Percentiles rank a stretch among this genome's conserved stretches.
Conservation (phyloP, 2,797 vertebrate genomes). For the Urosaurus nigricauda region DNA sequence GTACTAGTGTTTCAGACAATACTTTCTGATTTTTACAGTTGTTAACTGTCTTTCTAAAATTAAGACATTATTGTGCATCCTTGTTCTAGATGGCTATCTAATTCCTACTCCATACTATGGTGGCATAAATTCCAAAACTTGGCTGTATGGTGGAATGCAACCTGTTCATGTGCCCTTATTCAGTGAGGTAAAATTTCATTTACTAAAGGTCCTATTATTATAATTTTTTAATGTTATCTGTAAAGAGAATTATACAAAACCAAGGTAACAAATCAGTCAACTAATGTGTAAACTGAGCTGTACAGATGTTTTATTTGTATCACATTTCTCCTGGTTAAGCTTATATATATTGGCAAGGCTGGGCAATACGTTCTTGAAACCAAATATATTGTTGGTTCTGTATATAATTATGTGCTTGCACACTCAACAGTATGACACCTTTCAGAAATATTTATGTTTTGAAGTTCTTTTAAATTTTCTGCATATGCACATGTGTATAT, state of each 20-base stretch:
- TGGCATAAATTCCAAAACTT: conserved; percentile 42
- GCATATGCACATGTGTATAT: too few relatives aligned
- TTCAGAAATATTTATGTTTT: not conserved
- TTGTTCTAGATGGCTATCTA: conserved; percentile 51
- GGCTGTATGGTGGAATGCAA: conserved; percentile 22
- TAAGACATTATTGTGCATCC: not conserved
- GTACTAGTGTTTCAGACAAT: not conserved
- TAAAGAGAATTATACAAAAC: not conserved
- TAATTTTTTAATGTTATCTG: not conserved
- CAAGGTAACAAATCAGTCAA: not conserved
- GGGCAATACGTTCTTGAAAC: not conserved
- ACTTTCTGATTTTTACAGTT: not conserved
- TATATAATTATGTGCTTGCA: not conserved
- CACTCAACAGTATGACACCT: conserved; percentile 26
- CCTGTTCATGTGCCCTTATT: conserved; percentile 51
- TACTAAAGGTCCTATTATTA: not conserved
- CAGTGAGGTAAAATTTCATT: conserved; percentile 48
- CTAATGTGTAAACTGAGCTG: not conserved
- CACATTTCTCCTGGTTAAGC: not conserved
- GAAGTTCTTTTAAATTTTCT: not conserved
- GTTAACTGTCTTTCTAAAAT: not conserved
- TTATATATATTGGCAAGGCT: conserved; percentile 7
- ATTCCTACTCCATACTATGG: conserved; percentile 61
- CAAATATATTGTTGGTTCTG: not conserved
- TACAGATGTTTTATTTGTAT: not conserved